A percentile compares a stretch with the other conserved stretches of the same genome.
Evolutionary conservation across 64 coral and sea anemone species (phyloP).

Genomic region (Trachythela sp.): DNA sequence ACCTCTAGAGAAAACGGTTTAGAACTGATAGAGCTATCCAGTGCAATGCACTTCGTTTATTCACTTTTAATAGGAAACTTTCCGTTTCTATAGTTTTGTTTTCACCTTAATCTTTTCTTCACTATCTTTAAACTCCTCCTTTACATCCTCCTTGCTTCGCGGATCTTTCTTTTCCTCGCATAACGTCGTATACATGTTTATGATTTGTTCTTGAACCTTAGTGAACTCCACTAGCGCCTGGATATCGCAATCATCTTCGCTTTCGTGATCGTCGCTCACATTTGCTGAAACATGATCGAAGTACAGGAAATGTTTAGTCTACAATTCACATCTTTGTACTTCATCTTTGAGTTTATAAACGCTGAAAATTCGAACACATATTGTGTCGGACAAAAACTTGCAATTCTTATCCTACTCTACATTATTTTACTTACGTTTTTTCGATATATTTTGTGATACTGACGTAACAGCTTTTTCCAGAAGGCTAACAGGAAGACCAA

Average conservation of each 20-base stretch:
- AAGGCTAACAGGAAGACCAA: slow-evolving; percentile 57
- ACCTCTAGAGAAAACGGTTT: too few relatives aligned
- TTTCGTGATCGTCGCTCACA: slow-evolving; percentile 30
- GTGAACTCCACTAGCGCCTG: slow-evolving; percentile 54
- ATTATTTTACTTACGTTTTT: slow-evolving; percentile 50
- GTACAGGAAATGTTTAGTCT: too few relatives aligned
- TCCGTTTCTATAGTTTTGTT: background rate
- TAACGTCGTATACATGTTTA: slow-evolving; percentile 57
- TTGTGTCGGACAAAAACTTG: too few relatives aligned
- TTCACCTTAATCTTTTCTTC: background rate
- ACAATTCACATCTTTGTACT: too few relatives aligned
- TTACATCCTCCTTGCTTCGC: background rate
- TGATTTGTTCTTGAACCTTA: slow-evolving; percentile 55
- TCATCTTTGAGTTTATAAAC: too few relatives aligned
- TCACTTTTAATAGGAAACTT: background rate
- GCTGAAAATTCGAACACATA: too few relatives aligned
- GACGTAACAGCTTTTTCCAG: slow-evolving; percentile 58
- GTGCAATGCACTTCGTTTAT: background rate
- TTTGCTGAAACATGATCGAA: background rate
- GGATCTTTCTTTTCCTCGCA: slow-evolving; percentile 21
- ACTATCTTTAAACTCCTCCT: background rate
- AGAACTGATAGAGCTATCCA: too few relatives aligned
- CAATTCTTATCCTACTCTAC: too few relatives aligned
- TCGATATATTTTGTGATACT: slow-evolving; percentile 49
- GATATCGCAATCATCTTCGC: slow-evolving; percentile 53